Base-by-base conservation (phyloP, 1,140 invertebrate genomes). In the Lordiphosa collinella region DNA sequence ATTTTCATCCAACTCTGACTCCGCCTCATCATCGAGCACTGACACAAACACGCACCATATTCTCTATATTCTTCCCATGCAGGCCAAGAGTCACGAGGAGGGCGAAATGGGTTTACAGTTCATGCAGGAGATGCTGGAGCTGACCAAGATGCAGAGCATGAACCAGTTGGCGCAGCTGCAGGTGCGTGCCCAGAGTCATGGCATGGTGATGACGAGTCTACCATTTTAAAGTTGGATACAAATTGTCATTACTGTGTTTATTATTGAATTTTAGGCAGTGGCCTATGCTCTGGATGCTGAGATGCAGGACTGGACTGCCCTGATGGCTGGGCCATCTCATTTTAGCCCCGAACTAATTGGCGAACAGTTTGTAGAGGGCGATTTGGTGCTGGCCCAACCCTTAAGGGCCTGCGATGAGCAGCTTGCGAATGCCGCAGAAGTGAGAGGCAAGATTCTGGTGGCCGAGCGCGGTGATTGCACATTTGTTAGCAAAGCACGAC, bases 41-140 rank as follows among this genome's bases (percentile, higher is more conserved):
- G 7, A 41, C 29, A 47, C 13, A 16, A 43, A 51, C 49, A 16
- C 11, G 16, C 8, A 16, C 9, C 29, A 7, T 25, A 6, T 35
- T 32, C 1, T 12, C n/a, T 1, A 9, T 44, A 0, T 31, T 18
- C 7, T 31, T 48, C 9, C 32, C 11, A 13, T 11, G 43, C 84
- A 97, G 96, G 97, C 97, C 8, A 93, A 94, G 84, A 94, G 94
- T 40, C 90, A 93, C 9, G 93, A 94, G 65, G 95, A 97, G 85
- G 97, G 96, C 1, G 95, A 98, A 84, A 95, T 98, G 90, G 98
- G 98, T 0, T 88, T 98, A 14, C 90, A 95, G 22, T 99, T 99
- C 80, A 99, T 99, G 96, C 95, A 98, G 80, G 98, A 99, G 90
- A 98, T 99, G 96, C 93, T 97, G 6, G 95, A 98, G 89, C 89